Evolutionary conservation across 2,888 invertebrate genomes (phyloP), one percentile per base, ranked within the genome.

Genomic region (Charanyca ferruginea): DNA sequence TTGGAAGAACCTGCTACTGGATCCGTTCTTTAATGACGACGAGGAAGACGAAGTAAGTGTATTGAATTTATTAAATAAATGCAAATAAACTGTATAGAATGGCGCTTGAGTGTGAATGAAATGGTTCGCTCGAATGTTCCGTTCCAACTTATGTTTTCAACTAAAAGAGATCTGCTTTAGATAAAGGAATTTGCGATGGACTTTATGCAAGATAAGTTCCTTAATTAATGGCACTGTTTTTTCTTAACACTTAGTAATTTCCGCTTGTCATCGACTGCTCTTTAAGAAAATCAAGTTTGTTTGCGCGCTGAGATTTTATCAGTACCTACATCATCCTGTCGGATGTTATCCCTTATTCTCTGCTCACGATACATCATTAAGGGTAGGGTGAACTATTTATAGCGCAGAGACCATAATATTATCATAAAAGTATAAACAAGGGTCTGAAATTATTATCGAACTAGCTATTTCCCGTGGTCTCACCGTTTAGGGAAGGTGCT

Each of bases 11-110:
- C 81, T 92, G 54, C 91, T 96, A 25, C 79, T 93, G 78, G 93
- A 95, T 74, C 94, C 95, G 3, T 95, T 88, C 79, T 95, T 94
- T 81, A 95, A 95, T 61, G 96, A 96, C 59, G 96, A 96, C 58
- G 96, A 96, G 72, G 96, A 96, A 68, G 96, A 96, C 73, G 96
- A 95, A 92, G 96, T 96, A 74, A 91, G 95, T 81, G 55, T 76
- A 58, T 65, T 38, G 9, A 38, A 62, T 60, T 63, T 45, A 84
- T 61, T 60, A 23, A 57, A 72, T 60, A 23, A 57, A 72, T 72
- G 52, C 42, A 62, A 66, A 79, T 68, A 38, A 49, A 41, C 11
- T 35, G 28, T 16, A 28, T 42, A 41, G 61, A 67, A 75, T 68
- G 58, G 71, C 45, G 51, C 47, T 74, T 68, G 71, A 66, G 49